Conservation (phyloP, 1,140 invertebrate genomes). For the Leptinotarsa lineolata region DNA sequence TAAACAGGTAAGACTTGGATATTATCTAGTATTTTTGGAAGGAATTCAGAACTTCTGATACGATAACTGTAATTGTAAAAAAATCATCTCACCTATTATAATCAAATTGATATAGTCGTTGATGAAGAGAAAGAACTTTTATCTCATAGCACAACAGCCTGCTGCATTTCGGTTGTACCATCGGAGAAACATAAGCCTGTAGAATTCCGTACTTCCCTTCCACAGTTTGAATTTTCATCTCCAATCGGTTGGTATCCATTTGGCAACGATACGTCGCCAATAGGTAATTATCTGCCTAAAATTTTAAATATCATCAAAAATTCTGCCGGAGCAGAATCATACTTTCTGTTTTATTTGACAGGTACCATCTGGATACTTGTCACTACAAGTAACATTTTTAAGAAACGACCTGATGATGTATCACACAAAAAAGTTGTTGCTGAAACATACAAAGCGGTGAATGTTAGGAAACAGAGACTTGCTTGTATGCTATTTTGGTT, state of each 20-base stretch:
- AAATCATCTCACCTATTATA: constrained; percentile 56
- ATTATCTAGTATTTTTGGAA: neutral
- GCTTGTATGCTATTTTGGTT: no score
- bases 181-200: constrained; percentile 79
- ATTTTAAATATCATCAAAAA: constrained; percentile 10
- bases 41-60: neutral
- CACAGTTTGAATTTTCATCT: constrained; percentile 77
- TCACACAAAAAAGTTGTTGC: no score
- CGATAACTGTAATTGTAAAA: neutral
- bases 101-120: constrained; percentile 68
- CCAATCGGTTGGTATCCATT: constrained; percentile 82
- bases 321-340: no score
- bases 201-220: constrained; percentile 81
- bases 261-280: constrained; percentile 85
- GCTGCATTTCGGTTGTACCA: constrained; percentile 77
- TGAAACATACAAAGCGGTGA: no score
- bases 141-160: constrained; percentile 71
- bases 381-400: no score
- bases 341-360: no score
- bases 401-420: no score
- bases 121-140: constrained; percentile 76
- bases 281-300: constrained; percentile 73
- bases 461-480: no score
- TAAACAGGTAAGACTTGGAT: no score
- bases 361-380: no score